phyloP scores from a whole-genome alignment of 1,140 invertebrate species.

The Eulimnadia texana region DNA sequence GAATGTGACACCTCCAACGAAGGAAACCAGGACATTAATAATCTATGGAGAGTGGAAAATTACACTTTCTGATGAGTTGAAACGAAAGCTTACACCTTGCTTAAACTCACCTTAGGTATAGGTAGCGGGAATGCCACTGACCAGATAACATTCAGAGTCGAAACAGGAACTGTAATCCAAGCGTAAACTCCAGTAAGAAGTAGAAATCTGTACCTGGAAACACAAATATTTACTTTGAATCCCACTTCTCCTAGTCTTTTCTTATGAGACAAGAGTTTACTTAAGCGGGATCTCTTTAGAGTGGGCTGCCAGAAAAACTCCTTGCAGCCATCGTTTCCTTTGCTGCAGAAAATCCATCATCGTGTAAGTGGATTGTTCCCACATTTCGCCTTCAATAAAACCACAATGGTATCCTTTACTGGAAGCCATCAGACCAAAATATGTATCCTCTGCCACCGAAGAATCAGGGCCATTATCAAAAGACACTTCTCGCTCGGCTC shows the following conservation, averaged over 20 bases:
- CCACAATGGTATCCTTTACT: conserved; percentile 72
- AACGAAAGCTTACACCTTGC: too few species aligned
- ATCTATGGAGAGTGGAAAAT: too few species aligned
- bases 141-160: conserved; percentile 73
- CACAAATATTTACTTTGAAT: too few species aligned
- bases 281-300: conserved; percentile 65
- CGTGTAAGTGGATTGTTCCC: conserved; percentile 93
- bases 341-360: conserved; percentile 90
- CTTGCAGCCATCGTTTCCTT: conserved; percentile 82
- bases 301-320: conserved; percentile 86
- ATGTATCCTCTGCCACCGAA: conserved; percentile 94
- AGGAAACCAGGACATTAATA: neutral
- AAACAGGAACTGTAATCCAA: conserved; percentile 87
- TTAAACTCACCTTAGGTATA: conserved; percentile 41
- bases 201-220: conserved; percentile 35
- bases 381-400: conserved; percentile 93
- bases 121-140: conserved; percentile 73
- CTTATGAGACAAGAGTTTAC: too few species aligned
- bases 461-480: conserved; percentile 92
- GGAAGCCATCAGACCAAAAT: conserved; percentile 86
- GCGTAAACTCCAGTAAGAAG: conserved; percentile 81
- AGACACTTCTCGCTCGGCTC: conserved; percentile 73
- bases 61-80: too few species aligned
- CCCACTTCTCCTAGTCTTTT: too few species aligned
- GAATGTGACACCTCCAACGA: conserved; percentile 70